Evolutionary conservation across 2,113 vertebrate species (phyloP).

Genomic region (Zosterops japonicus): DNA sequence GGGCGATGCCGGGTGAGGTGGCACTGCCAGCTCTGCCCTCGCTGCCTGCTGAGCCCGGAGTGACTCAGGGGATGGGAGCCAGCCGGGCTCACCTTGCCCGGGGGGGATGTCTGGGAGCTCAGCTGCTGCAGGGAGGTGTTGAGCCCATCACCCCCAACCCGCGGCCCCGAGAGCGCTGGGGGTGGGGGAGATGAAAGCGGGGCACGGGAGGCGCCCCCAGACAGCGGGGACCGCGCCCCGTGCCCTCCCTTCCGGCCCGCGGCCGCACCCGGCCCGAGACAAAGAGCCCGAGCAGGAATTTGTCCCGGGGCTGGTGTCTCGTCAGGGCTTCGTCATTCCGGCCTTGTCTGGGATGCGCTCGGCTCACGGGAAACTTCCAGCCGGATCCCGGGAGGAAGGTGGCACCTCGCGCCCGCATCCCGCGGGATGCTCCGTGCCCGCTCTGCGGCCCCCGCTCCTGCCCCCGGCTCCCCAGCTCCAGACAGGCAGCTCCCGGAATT

Average conservation of each 20-base stretch:
- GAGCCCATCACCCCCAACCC: not conserved
- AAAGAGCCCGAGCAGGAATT: constrained; percentile 1
- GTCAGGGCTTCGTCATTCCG: not conserved
- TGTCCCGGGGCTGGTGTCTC: constrained; percentile 35
- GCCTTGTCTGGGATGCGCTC: not conserved
- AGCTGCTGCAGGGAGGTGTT: not conserved
- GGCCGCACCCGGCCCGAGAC: not conserved
- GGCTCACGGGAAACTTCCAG: not conserved
- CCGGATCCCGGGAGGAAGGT: not conserved
- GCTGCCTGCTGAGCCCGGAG: no score
- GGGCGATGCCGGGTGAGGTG: no score
- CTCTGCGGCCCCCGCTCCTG: not conserved
- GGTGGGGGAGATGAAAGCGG: constrained; percentile 17
- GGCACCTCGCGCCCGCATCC: not conserved
- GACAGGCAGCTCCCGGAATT: not conserved
- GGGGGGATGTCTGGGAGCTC: not conserved
- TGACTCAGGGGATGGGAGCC: not conserved
- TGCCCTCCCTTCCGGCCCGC: not conserved
- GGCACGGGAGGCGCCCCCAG: not conserved
- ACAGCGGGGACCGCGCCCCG: not conserved
- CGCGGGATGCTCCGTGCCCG: fast-evolving
- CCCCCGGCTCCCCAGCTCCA: not conserved
- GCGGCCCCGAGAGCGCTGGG: not conserved
- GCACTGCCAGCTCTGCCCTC: no score
- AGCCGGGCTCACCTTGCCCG: not conserved